These are phyloP conservation scores for Austrofundulus limnaeus DNA, from an alignment of 2,113 vertebrate species.

Conservation along the genomic window DNA sequence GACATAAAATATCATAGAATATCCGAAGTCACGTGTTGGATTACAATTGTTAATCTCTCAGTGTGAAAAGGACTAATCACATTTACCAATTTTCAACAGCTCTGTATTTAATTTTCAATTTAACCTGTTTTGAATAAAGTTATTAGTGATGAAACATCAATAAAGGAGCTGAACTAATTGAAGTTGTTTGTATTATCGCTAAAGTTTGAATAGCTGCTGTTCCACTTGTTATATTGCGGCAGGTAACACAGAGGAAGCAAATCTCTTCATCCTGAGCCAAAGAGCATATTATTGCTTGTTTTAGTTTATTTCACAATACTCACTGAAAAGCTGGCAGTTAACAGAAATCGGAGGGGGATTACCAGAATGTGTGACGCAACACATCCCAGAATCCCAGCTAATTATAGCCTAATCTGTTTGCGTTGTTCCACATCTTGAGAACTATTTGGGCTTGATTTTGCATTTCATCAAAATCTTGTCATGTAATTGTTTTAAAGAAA, in stretches of 20 bases:
- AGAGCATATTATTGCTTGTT: conserved; percentile 25
- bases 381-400: conserved; percentile 18
- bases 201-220: conserved; percentile 13
- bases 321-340: conserved; percentile 11
- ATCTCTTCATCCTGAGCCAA: conserved; percentile 22
- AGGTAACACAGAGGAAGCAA: conserved; percentile 11
- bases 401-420: conserved; percentile 9
- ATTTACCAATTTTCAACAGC: conserved; percentile 1
- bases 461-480: not conserved
- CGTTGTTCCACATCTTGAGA: not conserved
- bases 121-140: not conserved
- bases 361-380: conserved; percentile 38
- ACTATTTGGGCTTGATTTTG: not conserved
- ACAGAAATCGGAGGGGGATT: conserved; percentile 27
- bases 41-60: not conserved
- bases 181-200: conserved; percentile 20
- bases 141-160: not conserved
- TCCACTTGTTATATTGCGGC: conserved; percentile 13
- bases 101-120: not conserved
- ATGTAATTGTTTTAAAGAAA: not conserved
- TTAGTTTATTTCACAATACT: not conserved
- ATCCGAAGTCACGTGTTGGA: not conserved
- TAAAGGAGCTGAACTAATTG: conserved; percentile 12
- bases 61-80: too few relatives aligned
- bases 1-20: too few relatives aligned